Conservation (phyloP, 2,797 vertebrate species). For the Coendou prehensilis region DNA sequence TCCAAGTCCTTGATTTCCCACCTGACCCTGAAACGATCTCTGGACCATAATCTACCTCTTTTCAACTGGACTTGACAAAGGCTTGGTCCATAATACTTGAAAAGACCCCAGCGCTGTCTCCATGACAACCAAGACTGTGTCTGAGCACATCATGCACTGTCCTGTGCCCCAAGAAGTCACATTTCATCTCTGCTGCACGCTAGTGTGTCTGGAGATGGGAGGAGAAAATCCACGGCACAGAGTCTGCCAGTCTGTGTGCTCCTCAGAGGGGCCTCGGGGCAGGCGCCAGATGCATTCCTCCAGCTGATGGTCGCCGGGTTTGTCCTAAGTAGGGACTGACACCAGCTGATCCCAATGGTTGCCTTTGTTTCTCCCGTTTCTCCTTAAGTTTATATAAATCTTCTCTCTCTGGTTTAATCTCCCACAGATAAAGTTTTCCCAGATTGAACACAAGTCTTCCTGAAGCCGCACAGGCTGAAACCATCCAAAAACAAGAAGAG, state of each 20-base stretch:
- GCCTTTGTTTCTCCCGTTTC: constrained; percentile 76
- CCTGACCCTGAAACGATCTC: constrained; percentile 85
- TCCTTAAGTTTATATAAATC: constrained; percentile 71
- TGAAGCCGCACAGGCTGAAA: constrained; percentile 80
- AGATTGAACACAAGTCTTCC: constrained; percentile 85
- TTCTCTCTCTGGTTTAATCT: constrained; percentile 86
- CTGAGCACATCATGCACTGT: constrained; percentile 54
- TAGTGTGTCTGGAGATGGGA: constrained; percentile 77
- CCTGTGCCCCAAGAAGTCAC: constrained; percentile 75
- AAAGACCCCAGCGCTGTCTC: constrained; percentile 74
- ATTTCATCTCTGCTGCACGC: constrained; percentile 67
- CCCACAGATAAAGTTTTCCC: constrained; percentile 83
- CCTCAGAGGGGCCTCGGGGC: constrained; percentile 81
- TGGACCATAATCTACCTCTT: constrained; percentile 81
- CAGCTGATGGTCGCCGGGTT: constrained; percentile 69
- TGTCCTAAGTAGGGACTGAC: constrained; percentile 73
- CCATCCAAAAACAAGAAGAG: constrained; percentile 80
- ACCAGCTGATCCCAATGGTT: constrained; percentile 78
- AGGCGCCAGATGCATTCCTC: constrained; percentile 76
- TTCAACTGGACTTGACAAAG: constrained; percentile 81
- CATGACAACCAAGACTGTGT: constrained; percentile 71
- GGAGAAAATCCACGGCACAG: constrained; percentile 80
- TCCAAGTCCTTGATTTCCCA: constrained; percentile 85
- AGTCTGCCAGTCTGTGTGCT: constrained; percentile 82
- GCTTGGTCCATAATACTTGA: constrained; percentile 81